Base-by-base conservation (phyloP, 2,113 vertebrate genomes). In the Notechis scutatus region DNA sequence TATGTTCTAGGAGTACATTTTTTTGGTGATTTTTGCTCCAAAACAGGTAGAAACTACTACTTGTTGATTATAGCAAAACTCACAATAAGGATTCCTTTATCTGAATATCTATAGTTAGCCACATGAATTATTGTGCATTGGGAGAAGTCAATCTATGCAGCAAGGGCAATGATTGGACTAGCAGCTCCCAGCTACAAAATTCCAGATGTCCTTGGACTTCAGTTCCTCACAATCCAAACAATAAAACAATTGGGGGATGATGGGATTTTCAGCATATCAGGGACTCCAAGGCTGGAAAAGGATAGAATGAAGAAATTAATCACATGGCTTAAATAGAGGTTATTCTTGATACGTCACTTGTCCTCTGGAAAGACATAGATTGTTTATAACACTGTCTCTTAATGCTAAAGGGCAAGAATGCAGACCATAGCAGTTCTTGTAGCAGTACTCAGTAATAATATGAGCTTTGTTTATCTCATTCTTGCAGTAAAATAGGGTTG, bases 351-450 rank as follows among this genome's bases (percentile, higher is more conserved):
- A 95, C 91, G 85, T 59, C 89, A 74, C 2, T 94, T 26, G 93
- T 95, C 81, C 93, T 90, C 64, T 87, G 86, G 89, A 91, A 92
- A 92, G 95, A 94, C 93, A 85, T 89, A 5, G 88, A 29, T 5
- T 24, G 69, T 85, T 93, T 81, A 20, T 94, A 93, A 20, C 88
- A 55, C n/a, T 91, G 91, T 94, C 90, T 87, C 96, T 94, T 92
- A 93, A 95, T 96, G 93, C 69, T 26, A 94, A 89, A 93, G 74
- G 93, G 93, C 94, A 94, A 93, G 95, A 94, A 94, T 95, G 93
- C 93, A 69, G 34, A 93, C 91, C 52, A 92, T 59, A 92, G 0
- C 0, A 89, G 12, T 81, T 81, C 74, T 18, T 92, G 18, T 4
- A 1, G 94, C 87, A n/a, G 34, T 69, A 59, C 64, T 92, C 88